Base-by-base conservation (phyloP, 1,140 invertebrate genomes). In the Euura saliciscinereae region DNA sequence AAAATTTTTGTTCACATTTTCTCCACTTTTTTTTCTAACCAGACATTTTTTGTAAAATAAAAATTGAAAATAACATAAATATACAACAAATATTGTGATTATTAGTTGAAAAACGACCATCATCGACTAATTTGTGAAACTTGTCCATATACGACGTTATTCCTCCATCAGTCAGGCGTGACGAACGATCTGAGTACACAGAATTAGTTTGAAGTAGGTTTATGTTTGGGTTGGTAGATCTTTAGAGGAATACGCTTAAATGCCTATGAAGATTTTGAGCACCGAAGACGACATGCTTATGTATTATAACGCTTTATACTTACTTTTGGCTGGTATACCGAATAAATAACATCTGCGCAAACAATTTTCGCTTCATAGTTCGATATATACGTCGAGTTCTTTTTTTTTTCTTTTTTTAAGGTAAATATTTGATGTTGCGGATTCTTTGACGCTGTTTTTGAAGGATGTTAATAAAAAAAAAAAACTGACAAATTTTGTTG, bases 221-320 rank as follows among this genome's bases (percentile, higher is more conserved):
- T 59, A 59, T n/a, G 51, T 59, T 59, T 59, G 51, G 51, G 10
- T 59, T n/a, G 8, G 51, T 59, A 59, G 51, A n/a, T 59, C 51
- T 59, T 59, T 59, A 59, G 51, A 6, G 51, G 51, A 11, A 59
- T 59, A n/a, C 13, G 4, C 13, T 8, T 28, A 28, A 28, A 28
- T 28, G 28, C 28, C 28, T 28, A 28, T 28, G 28, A 28, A 28
- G 28, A 28, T 28, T 28, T 28, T 28, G 28, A 28, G 28, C 28
- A 28, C 28, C 28, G 28, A 28, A 28, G 28, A 28, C 28, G 28
- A n/a, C 13, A 11, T 59, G 51, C 51, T 28, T 28, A 28, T 28
- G 28, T 28, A 28, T 28, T 28, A 28, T 28, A 28, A 59, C 6
- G 51, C 51, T n/a, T 28, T 28, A 28, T 8, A 59, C 51, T 59